These are phyloP conservation scores for Entomobrya proxima DNA, from an alignment of 2,888 invertebrate species.

Conservation along the genomic window DNA sequence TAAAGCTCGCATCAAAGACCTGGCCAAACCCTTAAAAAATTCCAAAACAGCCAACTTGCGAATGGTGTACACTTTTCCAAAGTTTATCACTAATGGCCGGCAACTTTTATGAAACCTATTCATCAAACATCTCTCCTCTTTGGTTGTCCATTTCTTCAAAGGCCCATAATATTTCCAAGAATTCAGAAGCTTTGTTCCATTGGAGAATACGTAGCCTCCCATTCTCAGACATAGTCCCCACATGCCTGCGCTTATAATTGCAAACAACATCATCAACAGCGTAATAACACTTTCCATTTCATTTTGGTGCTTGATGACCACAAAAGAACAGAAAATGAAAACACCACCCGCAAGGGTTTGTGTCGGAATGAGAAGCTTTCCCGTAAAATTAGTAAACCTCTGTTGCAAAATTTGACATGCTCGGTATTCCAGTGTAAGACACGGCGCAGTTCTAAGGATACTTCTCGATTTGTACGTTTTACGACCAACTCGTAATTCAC, in stretches of 20 bases:
- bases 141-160: background rate
- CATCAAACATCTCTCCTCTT: background rate
- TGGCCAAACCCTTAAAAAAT: background rate
- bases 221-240: background rate
- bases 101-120: background rate
- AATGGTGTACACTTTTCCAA: background rate
- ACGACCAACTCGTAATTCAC: background rate
- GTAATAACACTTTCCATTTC: background rate
- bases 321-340: background rate
- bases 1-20: background rate
- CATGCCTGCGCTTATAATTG: background rate
- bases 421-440: background rate
- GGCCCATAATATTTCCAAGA: background rate
- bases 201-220: background rate
- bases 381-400: background rate
- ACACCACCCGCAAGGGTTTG: background rate
- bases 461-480: background rate
- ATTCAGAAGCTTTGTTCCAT: background rate
- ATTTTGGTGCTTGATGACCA: background rate
- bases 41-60: background rate
- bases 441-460: background rate
- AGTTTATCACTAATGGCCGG: background rate
- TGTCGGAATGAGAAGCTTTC: slow-evolving; percentile 15
- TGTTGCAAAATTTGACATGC: background rate
- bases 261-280: background rate